Conservation (phyloP, 2,113 vertebrate species). For the Mormoops blainvillei region DNA sequence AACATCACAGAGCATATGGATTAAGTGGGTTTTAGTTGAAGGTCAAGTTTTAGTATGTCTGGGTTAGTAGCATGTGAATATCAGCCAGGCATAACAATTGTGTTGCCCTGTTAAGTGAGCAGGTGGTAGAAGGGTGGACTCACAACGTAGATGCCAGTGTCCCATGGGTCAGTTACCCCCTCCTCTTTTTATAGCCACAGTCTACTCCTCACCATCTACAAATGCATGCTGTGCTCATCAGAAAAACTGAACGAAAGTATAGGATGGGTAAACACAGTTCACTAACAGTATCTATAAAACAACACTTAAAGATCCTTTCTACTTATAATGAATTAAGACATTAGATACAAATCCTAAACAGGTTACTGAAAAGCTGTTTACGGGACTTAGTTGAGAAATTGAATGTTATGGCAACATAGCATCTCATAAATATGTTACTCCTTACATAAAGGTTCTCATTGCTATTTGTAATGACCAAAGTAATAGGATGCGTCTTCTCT, state of each 20-base stretch:
- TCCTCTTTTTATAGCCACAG: background rate
- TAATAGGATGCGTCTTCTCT: background rate
- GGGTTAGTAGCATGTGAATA: background rate
- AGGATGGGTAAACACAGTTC: background rate
- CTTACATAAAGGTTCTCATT: background rate
- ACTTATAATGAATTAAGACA: background rate
- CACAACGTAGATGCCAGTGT: rapidly evolving
- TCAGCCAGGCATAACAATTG: background rate
- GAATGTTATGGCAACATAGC: background rate
- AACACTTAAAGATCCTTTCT: background rate
- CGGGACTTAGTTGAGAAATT: background rate
- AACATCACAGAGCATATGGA: slow-evolving; percentile 8
- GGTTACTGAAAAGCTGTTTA: background rate
- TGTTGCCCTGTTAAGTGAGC: background rate
- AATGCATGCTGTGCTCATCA: background rate
- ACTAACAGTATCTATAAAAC: background rate
- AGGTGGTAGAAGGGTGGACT: background rate
- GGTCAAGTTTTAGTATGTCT: slow-evolving; percentile 5
- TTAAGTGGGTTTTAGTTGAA: slow-evolving; percentile 44
- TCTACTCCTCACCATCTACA: background rate
- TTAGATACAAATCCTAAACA: background rate
- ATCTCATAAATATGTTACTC: background rate
- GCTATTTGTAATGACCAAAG: background rate
- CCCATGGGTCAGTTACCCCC: background rate
- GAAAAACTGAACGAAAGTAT: background rate